phyloP scores from a whole-genome alignment of 2,113 vertebrate species.

The Sylvietta virens region DNA sequence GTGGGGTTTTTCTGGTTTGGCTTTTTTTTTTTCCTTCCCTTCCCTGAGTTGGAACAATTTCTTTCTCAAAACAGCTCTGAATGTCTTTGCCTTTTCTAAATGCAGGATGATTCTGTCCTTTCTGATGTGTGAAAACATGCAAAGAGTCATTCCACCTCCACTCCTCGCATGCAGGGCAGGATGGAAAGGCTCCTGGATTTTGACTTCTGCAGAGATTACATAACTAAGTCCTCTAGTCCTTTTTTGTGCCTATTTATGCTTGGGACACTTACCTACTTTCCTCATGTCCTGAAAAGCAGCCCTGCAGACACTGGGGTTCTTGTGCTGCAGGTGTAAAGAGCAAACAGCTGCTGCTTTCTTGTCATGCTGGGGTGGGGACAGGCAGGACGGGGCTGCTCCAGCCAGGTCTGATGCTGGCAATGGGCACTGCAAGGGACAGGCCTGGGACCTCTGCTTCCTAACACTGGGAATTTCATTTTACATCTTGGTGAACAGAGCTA shows the following conservation, averaged over 20 bases:
- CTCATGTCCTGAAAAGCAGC: neutral
- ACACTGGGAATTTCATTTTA: neutral
- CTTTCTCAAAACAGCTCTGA: neutral
- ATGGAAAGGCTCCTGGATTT: neutral
- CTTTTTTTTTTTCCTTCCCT: neutral
- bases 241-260: neutral
- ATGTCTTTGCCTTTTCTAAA: neutral
- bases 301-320: neutral
- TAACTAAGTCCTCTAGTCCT: neutral
- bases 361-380: neutral
- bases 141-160: neutral
- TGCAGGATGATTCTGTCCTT: neutral
- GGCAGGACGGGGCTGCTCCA: neutral
- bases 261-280: neutral
- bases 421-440: neutral
- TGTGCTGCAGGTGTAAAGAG: neutral
- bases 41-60: neutral
- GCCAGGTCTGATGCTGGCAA: neutral
- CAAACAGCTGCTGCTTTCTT: neutral
- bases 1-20: neutral
- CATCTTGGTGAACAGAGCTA: neutral
- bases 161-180: neutral
- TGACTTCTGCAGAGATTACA: neutral
- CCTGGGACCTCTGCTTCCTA: neutral
- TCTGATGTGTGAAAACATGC: neutral